These are phyloP conservation scores for Vidua chalybeata DNA, from an alignment of 2,113 vertebrate genomes.

Conservation along the genomic window DNA sequence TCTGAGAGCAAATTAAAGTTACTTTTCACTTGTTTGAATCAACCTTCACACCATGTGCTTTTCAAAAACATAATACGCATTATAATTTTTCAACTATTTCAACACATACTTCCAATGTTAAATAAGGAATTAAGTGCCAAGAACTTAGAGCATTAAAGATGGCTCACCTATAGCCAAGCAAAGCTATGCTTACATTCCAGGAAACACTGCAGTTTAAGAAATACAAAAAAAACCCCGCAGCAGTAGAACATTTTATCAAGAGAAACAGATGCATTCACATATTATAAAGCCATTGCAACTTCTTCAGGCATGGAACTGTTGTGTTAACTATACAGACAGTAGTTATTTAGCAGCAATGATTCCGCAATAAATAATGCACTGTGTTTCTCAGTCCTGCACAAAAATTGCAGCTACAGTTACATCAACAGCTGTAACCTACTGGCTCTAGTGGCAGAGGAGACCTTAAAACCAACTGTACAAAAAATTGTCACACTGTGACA, in stretches of 20 bases:
- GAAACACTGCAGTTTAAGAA: slow-evolving; percentile 81
- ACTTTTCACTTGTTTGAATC: slow-evolving; percentile 69
- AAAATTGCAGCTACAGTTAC: slow-evolving; percentile 86
- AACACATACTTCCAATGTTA: slow-evolving; percentile 69
- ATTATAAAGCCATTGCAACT: slow-evolving; percentile 85
- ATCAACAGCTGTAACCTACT: slow-evolving; percentile 84
- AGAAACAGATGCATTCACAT: slow-evolving; percentile 89
- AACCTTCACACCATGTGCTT: slow-evolving; percentile 69
- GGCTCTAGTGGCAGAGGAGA: slow-evolving; percentile 86
- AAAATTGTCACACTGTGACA: slow-evolving; percentile 87
- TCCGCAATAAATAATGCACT: slow-evolving; percentile 96
- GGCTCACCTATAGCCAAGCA: slow-evolving; percentile 80
- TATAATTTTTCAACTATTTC: slow-evolving; percentile 61
- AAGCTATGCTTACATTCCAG: slow-evolving; percentile 82
- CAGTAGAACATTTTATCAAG: slow-evolving; percentile 78
- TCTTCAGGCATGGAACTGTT: slow-evolving; percentile 82
- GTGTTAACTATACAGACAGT: slow-evolving; percentile 96
- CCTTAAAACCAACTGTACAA: slow-evolving; percentile 85
- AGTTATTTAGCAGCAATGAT: slow-evolving; percentile 99
- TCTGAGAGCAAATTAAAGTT: slow-evolving; percentile 27
- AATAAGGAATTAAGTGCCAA: slow-evolving; percentile 70
- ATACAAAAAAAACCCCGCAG: slow-evolving; percentile 73
- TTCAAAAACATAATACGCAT: slow-evolving; percentile 66
- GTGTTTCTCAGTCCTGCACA: slow-evolving; percentile 86
- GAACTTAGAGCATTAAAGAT: slow-evolving; percentile 74